A percentile compares a stretch with the other conserved stretches of the same genome.
Conservation (phyloP, 2,888 invertebrate genomes). For the Drosophila ezoana region DNA sequence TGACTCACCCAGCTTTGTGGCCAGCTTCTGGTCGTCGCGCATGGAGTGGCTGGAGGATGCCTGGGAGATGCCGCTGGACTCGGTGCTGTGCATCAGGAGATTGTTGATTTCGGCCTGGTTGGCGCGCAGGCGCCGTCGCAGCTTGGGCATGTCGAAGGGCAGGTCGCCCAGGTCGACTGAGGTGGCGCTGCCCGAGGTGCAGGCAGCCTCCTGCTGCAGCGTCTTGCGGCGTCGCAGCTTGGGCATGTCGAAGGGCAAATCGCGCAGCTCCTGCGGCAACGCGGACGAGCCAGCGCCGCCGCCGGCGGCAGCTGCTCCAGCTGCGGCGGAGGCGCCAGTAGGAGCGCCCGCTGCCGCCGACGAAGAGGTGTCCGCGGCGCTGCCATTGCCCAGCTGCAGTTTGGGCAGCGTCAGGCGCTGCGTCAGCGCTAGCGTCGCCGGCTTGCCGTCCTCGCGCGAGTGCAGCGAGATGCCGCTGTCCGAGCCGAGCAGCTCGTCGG, state of each 20-base stretch:
- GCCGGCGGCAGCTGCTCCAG: neutral
- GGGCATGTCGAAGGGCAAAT: conserved; percentile 96
- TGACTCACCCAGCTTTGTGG: conserved; percentile 86
- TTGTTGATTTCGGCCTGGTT: conserved; percentile 83
- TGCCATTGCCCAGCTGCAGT: conserved; percentile 85
- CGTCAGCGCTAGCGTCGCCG: conserved; percentile 85
- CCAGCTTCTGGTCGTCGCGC: conserved; percentile 88
- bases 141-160: conserved; percentile 96
- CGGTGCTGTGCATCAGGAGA: conserved; percentile 86
- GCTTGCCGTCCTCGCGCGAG: conserved; percentile 91
- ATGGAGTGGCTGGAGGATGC: conserved; percentile 94
- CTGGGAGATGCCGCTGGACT: conserved; percentile 90
- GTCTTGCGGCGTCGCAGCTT: conserved; percentile 90
- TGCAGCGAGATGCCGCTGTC: conserved; percentile 95
- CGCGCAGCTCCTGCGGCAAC: conserved; percentile 89
- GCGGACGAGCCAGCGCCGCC: conserved; percentile 58
- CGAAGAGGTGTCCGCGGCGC: conserved; percentile 59
- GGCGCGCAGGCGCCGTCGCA: conserved; percentile 90
- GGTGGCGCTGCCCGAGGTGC: conserved; percentile 90
- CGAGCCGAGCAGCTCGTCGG: conserved; percentile 92
- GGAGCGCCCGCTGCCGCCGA: conserved; percentile 22
- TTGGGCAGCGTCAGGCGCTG: conserved; percentile 86
- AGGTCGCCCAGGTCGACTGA: conserved; percentile 92
- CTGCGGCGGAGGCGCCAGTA: neutral
- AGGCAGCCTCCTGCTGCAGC: conserved; percentile 87